Evolutionary conservation across 2,888 invertebrate species (phyloP).

Genomic region (Nyleta sp.): DNA sequence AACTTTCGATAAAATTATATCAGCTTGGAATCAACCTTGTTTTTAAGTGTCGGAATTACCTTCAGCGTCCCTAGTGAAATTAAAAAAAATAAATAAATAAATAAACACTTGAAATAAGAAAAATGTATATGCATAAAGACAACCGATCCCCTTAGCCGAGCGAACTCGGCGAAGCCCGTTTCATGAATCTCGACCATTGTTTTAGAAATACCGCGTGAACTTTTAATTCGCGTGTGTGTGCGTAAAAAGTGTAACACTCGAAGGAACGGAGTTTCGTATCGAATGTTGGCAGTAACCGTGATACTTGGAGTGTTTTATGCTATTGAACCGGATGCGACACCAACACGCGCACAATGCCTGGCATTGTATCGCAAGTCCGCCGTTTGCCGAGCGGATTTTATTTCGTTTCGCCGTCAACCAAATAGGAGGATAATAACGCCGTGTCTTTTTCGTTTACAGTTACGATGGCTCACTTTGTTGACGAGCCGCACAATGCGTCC

Average conservation of each 20-base stretch:
- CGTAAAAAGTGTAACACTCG: constrained; percentile 42
- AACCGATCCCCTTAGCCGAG: too few species aligned
- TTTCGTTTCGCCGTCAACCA: constrained; percentile 54
- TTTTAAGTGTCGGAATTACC: too few species aligned
- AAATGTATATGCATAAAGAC: too few species aligned
- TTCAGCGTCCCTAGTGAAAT: too few species aligned
- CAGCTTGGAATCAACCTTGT: too few species aligned
- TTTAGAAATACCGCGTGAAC: constrained; percentile 25
- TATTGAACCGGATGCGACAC: constrained; percentile 64
- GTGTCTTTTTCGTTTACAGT: constrained; percentile 61
- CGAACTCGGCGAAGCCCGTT: too few species aligned
- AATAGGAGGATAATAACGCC: constrained; percentile 57
- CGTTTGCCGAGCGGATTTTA: constrained; percentile 51
- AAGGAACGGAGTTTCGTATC: constrained; percentile 7
- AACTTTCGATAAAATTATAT: too few species aligned
- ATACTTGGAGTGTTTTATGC: constrained; percentile 56
- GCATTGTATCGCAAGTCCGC: constrained; percentile 56
- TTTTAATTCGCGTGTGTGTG: constrained; percentile 10
- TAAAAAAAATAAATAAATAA: too few species aligned
- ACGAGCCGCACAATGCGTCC: constrained; percentile 38
- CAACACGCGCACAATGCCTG: constrained; percentile 52
- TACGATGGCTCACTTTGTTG: constrained; percentile 48
- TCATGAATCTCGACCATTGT: constrained; percentile 18
- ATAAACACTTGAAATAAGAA: too few species aligned
- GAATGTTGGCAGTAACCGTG: constrained; percentile 42